A percentile compares a stretch with the other conserved stretches of the same genome.
These are phyloP conservation scores for Mastomys natalensis DNA, from an alignment of 2,113 vertebrate genomes.

Conservation along the genomic window DNA sequence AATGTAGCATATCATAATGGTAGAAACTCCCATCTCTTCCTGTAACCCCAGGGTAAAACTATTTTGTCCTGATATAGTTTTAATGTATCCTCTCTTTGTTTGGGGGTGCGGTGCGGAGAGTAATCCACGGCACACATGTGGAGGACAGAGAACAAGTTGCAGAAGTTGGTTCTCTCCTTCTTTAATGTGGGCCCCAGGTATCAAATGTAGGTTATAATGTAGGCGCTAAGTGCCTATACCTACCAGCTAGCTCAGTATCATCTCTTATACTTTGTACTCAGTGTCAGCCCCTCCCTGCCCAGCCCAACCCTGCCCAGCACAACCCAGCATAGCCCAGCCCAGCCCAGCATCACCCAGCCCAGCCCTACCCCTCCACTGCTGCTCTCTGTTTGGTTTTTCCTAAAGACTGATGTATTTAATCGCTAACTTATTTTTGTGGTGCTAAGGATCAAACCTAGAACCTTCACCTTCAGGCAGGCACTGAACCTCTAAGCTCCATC, in stretches of 20 bases:
- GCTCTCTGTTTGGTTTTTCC: neutral
- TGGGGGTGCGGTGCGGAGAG: neutral
- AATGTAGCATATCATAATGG: neutral
- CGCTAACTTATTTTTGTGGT: neutral
- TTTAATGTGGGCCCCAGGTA: neutral
- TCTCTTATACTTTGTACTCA: neutral
- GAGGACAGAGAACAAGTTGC: neutral
- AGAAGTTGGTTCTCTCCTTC: neutral
- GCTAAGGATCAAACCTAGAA: neutral
- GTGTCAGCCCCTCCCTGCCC: neutral
- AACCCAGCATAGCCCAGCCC: too few species aligned
- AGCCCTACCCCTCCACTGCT: neutral
- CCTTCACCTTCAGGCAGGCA: neutral
- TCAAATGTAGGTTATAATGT: neutral
- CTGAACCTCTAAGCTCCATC: neutral
- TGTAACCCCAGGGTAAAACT: neutral
- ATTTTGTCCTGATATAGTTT: neutral
- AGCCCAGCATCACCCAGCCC: too few species aligned
- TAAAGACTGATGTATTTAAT: neutral
- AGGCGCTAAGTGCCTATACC: too few species aligned
- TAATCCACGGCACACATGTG: neutral
- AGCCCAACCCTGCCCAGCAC: neutral
- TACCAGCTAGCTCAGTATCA: too few species aligned
- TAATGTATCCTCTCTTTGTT: neutral
- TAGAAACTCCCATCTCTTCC: neutral